A percentile compares a stretch with the other conserved stretches of the same genome.
Conservation (phyloP, 2,797 vertebrate species). For the Hydrophis major region DNA sequence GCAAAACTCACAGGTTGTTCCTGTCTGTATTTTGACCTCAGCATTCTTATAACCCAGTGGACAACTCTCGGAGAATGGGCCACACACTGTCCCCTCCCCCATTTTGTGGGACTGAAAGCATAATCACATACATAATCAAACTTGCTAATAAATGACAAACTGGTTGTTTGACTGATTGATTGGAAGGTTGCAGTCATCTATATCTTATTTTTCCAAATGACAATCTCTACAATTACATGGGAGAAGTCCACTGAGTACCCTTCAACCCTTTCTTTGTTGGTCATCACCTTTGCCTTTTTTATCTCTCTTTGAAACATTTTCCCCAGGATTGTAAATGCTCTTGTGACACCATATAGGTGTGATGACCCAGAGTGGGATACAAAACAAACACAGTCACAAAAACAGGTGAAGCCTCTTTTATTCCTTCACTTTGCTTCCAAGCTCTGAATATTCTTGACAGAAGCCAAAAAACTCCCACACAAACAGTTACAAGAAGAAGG, state of each 20-base stretch:
- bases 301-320: not conserved
- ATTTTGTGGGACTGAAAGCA: not conserved
- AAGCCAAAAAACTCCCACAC: no score
- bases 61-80: not conserved
- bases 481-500: no score
- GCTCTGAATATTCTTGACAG: no score
- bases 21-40: not conserved
- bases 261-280: not conserved
- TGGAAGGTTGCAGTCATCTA: not conserved
- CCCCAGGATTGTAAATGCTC: not conserved
- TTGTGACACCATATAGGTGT: not conserved
- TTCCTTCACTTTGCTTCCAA: no score
- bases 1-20: not conserved
- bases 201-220: not conserved
- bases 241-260: not conserved
- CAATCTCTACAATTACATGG: not conserved
- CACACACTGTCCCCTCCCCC: not conserved
- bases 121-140: not conserved
- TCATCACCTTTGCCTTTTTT: not conserved
- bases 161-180: not conserved
- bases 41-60: not conserved
- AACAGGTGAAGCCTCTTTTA: no score
- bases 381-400: no score
- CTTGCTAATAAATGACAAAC: not conserved
- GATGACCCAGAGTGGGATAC: no score